Evolutionary conservation across 2,113 vertebrate species (phyloP), one percentile per base, ranked within the genome.

Genomic region (Galbula dea): DNA sequence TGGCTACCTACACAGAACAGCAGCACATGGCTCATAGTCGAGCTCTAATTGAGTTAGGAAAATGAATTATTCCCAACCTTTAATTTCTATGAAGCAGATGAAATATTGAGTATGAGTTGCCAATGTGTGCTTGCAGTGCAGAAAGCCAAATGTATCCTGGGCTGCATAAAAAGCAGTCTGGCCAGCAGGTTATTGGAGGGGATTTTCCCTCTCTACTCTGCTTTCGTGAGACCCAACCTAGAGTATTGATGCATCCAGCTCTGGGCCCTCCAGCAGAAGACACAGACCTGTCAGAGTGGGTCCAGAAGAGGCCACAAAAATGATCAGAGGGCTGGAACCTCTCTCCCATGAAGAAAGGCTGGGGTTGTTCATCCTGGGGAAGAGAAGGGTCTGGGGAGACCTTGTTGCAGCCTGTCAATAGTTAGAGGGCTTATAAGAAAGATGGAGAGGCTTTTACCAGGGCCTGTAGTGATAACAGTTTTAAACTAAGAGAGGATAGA

Each of bases 391-490:
- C 6, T 1, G 8, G n/a, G 7, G n/a, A 52, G 15, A 37, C 2
- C 24, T 54, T 8, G 51, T 8, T 8, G 51, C 7, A 37, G 51
- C 8, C 10, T 51, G 5, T 3, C 30, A 9, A 5, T 2, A 7
- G 3, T 15, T 14, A 30, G 23, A 3, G 7, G 12, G 37, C 11
- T 4, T 48, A 36, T 8, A 26, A 3, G 39, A 17, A 36, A 82
- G 24, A 3, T 36, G 12, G 22, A n/a, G 45, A 41, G 27, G 32
- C 14, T 67, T 19, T 22, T 5, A 10, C 21, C 6, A 36, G 18
- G 27, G 6, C 0, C 3, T 12, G 43, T 29, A 73, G 12, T 0
- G 12, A 18, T 5, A 54, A 34, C 2, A 14, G 32, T 0, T 68
- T 43, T 11, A 9, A 10, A 32, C 24, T 49, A 12, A 7, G 34